These are phyloP conservation scores for Setipinna tenuifilis DNA, from an alignment of 2,797 vertebrate genomes.

Conservation along the genomic window DNA sequence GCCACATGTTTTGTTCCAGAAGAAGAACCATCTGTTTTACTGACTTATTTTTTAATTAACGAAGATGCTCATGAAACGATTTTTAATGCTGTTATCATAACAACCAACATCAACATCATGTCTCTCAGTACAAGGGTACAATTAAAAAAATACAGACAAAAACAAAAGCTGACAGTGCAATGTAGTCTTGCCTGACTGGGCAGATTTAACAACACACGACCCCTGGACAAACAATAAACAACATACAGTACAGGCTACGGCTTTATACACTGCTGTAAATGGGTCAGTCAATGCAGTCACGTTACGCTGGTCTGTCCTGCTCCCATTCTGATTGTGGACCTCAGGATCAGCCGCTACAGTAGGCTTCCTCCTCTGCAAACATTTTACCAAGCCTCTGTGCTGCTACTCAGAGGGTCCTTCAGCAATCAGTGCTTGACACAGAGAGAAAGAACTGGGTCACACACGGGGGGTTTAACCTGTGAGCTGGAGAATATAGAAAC, in stretches of 20 bases:
- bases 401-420: conserved; percentile 64
- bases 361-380: not conserved
- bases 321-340: not conserved
- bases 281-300: not conserved
- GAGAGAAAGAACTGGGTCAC: conserved; percentile 62
- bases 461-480: conserved; percentile 11
- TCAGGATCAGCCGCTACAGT: not conserved
- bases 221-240: conserved; percentile 26
- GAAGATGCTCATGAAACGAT: not conserved
- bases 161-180: conserved; percentile 24
- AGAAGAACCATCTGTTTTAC: not conserved
- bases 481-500: not conserved
- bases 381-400: conserved; percentile 38
- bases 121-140: no score
- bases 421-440: conserved; percentile 44
- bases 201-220: conserved; percentile 32
- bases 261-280: not conserved
- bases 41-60: conserved; percentile 32
- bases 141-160: conserved; percentile 1
- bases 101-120: conserved; percentile 26
- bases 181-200: conserved; percentile 27
- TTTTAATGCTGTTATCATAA: not conserved
- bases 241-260: not conserved
- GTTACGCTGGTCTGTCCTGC: not conserved
- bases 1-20: not conserved